phyloP scores from a whole-genome alignment of 1,140 invertebrate genomes.

The Rhyacophila brunnea region DNA sequence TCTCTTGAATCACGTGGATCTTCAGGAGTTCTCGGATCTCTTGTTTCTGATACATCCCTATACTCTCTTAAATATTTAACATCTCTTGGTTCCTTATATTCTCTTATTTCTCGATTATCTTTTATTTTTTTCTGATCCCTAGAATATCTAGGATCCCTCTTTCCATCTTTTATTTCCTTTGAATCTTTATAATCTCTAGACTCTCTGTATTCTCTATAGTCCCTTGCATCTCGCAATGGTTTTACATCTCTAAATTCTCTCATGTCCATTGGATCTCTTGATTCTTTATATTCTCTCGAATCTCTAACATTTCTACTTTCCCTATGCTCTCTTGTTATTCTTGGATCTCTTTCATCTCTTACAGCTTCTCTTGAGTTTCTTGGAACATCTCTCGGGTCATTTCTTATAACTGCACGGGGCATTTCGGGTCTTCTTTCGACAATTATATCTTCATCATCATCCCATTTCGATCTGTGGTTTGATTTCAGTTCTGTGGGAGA shows the following conservation, averaged over 20 bases:
- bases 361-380: constrained; percentile 26
- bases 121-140: constrained; percentile 5
- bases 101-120: constrained; percentile 12
- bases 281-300: constrained; percentile 20
- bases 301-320: constrained; percentile 9
- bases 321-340: constrained; percentile 17
- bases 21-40: background rate
- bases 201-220: constrained; percentile 22
- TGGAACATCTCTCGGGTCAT: constrained; percentile 27
- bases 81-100: constrained; percentile 22
- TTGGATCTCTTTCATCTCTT: constrained; percentile 16
- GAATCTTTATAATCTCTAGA: constrained; percentile 17
- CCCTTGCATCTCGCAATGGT: constrained; percentile 18
- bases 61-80: constrained; percentile 25
- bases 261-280: constrained; percentile 14
- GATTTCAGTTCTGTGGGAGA: constrained; percentile 23
- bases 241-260: constrained; percentile 21
- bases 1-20: constrained; percentile 26
- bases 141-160: constrained; percentile 18
- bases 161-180: constrained; percentile 19
- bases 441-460: constrained; percentile 26
- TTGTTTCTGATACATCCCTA: constrained; percentile 12
- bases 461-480: constrained; percentile 17
- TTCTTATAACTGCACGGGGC: constrained; percentile 44
- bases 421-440: constrained; percentile 46